Evolutionary conservation across 2,797 vertebrate species (phyloP).

Genomic region (Lutra lutra): DNA sequence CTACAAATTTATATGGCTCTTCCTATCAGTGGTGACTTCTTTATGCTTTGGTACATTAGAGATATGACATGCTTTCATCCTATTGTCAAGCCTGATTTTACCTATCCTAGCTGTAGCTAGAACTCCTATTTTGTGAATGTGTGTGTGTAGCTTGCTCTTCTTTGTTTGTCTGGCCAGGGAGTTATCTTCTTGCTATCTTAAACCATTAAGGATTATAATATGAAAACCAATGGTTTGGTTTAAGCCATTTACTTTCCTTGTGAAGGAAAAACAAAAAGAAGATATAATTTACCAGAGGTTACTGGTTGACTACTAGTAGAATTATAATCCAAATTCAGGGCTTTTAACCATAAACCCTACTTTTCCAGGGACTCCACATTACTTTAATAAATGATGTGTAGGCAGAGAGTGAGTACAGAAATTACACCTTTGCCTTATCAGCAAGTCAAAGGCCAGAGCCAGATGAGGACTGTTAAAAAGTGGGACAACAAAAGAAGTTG

Average conservation of each 20-base stretch:
- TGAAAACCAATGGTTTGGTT: background rate
- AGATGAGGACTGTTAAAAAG: background rate
- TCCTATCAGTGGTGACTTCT: background rate
- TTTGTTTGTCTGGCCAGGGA: background rate
- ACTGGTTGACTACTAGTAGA: background rate
- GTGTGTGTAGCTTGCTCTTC: background rate
- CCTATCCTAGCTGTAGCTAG: background rate
- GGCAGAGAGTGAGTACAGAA: background rate
- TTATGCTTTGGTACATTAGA: background rate
- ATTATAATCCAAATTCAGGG: background rate
- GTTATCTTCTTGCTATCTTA: background rate
- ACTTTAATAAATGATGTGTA: background rate
- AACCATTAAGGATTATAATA: background rate
- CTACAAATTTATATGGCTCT: background rate
- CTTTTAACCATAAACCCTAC: background rate
- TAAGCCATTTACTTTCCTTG: background rate
- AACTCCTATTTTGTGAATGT: background rate
- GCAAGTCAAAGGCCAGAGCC: background rate
- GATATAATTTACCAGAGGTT: background rate
- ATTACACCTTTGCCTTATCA: background rate
- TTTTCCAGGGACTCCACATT: background rate
- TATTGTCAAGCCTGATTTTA: background rate
- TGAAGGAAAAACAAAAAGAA: background rate
- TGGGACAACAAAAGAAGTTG: background rate
- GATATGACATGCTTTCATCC: background rate